Evolutionary conservation across 2,888 invertebrate genomes (phyloP), one percentile per base, ranked within the genome.

Genomic region (Alviniconcha strummeri): DNA sequence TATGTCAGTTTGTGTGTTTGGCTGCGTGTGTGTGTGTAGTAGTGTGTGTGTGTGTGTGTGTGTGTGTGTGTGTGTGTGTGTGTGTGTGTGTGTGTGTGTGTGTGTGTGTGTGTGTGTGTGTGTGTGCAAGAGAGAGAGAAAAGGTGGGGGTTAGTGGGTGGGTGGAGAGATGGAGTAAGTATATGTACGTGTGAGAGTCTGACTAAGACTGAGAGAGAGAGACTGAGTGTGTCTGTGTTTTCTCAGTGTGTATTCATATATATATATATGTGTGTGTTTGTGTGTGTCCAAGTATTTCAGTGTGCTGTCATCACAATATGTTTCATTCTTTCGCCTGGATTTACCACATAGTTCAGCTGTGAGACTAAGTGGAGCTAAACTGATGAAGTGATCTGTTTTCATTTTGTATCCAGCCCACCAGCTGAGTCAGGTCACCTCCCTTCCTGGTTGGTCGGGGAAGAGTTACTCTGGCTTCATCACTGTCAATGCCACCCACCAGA

Each of bases 381-480:
- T 64, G 64, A 9, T 64, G 4, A 64, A 64, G 15, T 64, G 64
- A 9, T 64, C 64, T 64, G 9, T 15, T 64, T 64, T 64, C 3
- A 3, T 36, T 36, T 36, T 36, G 36, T n/a, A 87, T 88, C 64
- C 86, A 90, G 97, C 96, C 0, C 95, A 95, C 88, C 84, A 88
- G 57, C 83, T 91, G 15, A 93, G 93, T 83, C 84, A 85, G 72
- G 93, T 93, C 17, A 90, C 90, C 11, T 85, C 88, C 0, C 87
- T 93, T 5, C 87, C 89, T 55, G 91, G 90, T 9, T 89, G 92
- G 15, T 94, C 95, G 17, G 94, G 96, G 55, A 95, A 94, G 88
- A 97, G 97, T 90, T 96, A 96, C 91, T 95, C 97, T n/a, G 93
- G 97, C 13, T 98, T 96, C 92, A 95, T 98, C 83, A 98, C 97